These are phyloP conservation scores for Colaptes auratus DNA, from an alignment of 2,113 vertebrate genomes.

Conservation along the genomic window DNA sequence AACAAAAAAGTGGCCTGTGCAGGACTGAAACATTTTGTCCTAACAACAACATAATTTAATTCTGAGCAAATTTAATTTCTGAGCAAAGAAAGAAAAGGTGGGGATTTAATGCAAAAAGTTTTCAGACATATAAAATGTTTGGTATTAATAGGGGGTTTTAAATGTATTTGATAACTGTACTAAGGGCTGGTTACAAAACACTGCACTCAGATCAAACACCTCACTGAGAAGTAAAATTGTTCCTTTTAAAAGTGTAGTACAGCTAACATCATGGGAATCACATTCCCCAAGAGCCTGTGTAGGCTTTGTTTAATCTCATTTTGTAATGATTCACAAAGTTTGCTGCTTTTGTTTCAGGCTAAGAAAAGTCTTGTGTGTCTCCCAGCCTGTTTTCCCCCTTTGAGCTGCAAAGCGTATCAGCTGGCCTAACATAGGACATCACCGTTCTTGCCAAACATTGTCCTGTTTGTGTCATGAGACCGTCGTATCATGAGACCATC, in stretches of 20 bases:
- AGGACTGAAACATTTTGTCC: background rate
- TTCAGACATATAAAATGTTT: background rate
- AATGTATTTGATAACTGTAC: background rate
- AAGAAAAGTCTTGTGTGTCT: conserved; percentile 22
- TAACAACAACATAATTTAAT: background rate
- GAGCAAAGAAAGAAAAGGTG: background rate
- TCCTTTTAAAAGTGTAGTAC: background rate
- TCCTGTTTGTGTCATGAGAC: conserved; percentile 45
- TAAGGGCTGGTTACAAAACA: background rate
- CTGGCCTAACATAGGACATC: conserved; percentile 30
- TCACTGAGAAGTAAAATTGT: background rate
- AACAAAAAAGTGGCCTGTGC: background rate
- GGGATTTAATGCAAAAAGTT: background rate
- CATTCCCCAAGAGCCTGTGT: background rate
- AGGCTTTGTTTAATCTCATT: background rate
- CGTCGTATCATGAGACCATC: conserved; percentile 48
- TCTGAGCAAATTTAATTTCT: background rate
- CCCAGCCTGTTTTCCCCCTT: conserved; percentile 26
- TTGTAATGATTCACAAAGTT: background rate
- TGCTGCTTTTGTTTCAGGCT: background rate
- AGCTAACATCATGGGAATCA: background rate
- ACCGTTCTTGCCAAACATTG: conserved; percentile 39
- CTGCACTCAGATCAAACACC: background rate
- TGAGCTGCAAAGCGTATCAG: conserved; percentile 8
- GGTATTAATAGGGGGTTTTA: background rate